Evolutionary conservation across 2,888 invertebrate genomes (phyloP).

Genomic region (Desoria tigrina): DNA sequence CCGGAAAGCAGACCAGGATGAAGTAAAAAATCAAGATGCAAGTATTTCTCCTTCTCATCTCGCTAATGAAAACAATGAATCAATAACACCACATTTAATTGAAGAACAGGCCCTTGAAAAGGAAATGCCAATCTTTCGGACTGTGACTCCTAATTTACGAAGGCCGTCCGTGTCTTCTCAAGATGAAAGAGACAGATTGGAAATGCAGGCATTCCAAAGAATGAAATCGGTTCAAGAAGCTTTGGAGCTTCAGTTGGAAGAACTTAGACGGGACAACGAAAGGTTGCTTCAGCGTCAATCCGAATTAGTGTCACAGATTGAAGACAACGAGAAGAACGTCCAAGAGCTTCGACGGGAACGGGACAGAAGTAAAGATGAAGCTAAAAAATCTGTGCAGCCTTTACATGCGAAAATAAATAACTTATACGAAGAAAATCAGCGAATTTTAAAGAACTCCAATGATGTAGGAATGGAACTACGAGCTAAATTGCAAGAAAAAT

Average conservation of each 20-base stretch:
- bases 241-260: conserved; percentile 42
- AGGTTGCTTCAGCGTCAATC: conserved; percentile 38
- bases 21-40: too few relatives aligned
- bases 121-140: background rate
- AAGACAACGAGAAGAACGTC: conserved; percentile 45
- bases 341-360: conserved; percentile 46
- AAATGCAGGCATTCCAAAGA: conserved; percentile 11
- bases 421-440: conserved; percentile 45
- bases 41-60: too few relatives aligned
- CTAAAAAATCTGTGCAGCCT: conserved; percentile 36
- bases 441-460: conserved; percentile 37
- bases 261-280: conserved; percentile 42
- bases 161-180: background rate
- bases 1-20: too few relatives aligned
- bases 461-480: conserved; percentile 38
- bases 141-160: background rate
- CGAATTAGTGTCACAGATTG: conserved; percentile 42
- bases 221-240: conserved; percentile 41
- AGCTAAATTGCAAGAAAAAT: conserved; percentile 38
- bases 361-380: conserved; percentile 44
- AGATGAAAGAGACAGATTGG: conserved; percentile 12
- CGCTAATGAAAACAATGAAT: too few relatives aligned
- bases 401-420: conserved; percentile 35
- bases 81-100: background rate
- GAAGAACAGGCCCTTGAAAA: background rate